phyloP scores from a whole-genome alignment of 2,113 vertebrate species.

The Suricata suricatta region DNA sequence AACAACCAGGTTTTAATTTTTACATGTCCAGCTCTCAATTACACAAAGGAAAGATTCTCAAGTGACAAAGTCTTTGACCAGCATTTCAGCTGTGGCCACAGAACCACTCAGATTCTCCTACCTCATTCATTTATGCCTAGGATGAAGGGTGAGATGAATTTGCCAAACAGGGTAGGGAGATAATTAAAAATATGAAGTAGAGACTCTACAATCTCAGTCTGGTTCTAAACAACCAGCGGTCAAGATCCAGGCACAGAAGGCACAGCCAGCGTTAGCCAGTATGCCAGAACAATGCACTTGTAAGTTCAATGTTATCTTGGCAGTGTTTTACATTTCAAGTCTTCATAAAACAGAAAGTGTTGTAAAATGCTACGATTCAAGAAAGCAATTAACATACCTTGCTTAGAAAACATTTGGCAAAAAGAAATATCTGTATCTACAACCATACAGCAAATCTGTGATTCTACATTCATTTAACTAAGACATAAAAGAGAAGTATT shows the following conservation, averaged over 20 bases:
- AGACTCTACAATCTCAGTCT: background rate
- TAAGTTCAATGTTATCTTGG: background rate
- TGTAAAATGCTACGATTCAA: background rate
- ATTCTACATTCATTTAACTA: slow-evolving; percentile 33
- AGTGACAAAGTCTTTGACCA: background rate
- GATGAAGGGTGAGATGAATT: background rate
- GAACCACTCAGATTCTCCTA: background rate
- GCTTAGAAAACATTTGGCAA: slow-evolving; percentile 32
- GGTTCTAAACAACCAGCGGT: background rate
- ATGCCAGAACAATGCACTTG: background rate
- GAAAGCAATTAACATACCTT: slow-evolving; percentile 18
- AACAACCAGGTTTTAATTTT: background rate
- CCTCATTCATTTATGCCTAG: background rate
- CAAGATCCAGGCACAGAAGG: background rate
- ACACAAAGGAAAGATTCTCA: background rate
- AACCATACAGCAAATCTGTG: background rate
- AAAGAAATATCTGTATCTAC: slow-evolving; percentile 5
- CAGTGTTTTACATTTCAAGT: background rate
- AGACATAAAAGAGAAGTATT: background rate
- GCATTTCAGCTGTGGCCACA: background rate
- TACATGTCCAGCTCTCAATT: background rate
- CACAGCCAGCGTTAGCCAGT: background rate
- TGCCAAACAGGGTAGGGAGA: background rate
- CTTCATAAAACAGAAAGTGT: background rate
- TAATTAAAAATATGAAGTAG: background rate